Base-by-base conservation (phyloP, 2,797 vertebrate genomes). In the Gobio occitaniae region DNA sequence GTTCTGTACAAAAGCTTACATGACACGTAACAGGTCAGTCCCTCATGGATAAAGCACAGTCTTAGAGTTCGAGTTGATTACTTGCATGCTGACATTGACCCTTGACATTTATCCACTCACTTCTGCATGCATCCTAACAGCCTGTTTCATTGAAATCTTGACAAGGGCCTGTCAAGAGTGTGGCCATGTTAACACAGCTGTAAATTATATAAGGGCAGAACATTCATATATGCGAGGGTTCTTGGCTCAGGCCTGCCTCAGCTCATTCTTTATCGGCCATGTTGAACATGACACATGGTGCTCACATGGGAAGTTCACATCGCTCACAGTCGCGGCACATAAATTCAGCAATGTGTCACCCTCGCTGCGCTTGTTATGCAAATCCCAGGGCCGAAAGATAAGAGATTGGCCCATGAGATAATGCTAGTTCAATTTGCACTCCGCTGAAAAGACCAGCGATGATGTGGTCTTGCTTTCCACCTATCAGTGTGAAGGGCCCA, bases 301-400 rank as follows among this genome's bases (percentile, higher is more conserved):
- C 54, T 79, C 68, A 72, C 63, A 59, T 48, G 61, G 80, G 25
- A 74, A 82, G 78, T 66, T 56, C 70, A 75, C 65, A 50, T 78
- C 38, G 6, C 50, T 75, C 38, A 50, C 69, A 74, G 78, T 79
- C 78, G 50, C 21, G 19, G 32, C 29, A 36, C 65, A 80, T 76
- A 70, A 50, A 80, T 80, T 76, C 44, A 80, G 63, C 21, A 5
- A 66, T 2, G 25, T 85, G 78, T 81, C 86, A 66, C 44, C 70
- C 29, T 77, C 21, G 0, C 48, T 72, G 38, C 6, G 12, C 48
- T 72, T 78, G 63, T 38, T 54, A 80, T 68, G 61, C 69, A 63
- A 86, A 86, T 86, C 44, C 36, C n/a, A 75, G 50, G 41, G 41
- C 59, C 7, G 15, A 52, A 66, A 80, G 68, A 83, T 75, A 80